phyloP scores from a whole-genome alignment of 53 echinoderm and acorn worm genomes.

The Zoroaster sp. region DNA sequence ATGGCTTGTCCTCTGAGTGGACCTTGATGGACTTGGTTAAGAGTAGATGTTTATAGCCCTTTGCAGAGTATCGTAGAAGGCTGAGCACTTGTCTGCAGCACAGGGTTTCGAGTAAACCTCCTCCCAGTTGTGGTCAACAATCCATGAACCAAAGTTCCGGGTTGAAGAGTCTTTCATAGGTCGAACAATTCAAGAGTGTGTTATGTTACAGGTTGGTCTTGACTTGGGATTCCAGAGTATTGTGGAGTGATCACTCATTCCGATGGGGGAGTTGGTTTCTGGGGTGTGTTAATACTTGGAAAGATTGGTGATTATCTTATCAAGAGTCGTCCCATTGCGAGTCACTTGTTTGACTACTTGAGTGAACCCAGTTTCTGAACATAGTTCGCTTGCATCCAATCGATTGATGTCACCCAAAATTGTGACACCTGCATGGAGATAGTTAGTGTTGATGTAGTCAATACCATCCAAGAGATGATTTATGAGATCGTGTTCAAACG shows the following conservation, averaged over 20 bases:
- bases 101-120: background rate
- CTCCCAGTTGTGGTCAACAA: background rate
- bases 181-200: background rate
- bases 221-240: background rate
- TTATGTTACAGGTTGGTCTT: background rate
- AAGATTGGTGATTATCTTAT: slow-evolving; percentile 44
- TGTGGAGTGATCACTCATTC: slow-evolving; percentile 8
- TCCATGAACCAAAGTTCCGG: background rate
- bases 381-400: background rate
- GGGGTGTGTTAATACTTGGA: background rate
- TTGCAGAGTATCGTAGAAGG: background rate
- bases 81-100: background rate
- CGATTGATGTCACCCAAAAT: slow-evolving; percentile 26
- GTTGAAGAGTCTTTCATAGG: background rate
- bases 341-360: slow-evolving; percentile 33
- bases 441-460: background rate
- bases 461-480: slow-evolving; percentile 27
- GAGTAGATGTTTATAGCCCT: background rate
- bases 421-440: slow-evolving; percentile 29
- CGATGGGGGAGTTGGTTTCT: background rate
- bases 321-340: slow-evolving; percentile 12
- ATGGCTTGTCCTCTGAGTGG: slow-evolving; percentile 13
- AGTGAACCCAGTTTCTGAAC: slow-evolving; percentile 11
- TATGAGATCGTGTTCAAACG: background rate
- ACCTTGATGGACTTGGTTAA: background rate